These are phyloP conservation scores for Nymphalis c-album DNA, from an alignment of 2,888 invertebrate genomes.

Conservation along the genomic window DNA sequence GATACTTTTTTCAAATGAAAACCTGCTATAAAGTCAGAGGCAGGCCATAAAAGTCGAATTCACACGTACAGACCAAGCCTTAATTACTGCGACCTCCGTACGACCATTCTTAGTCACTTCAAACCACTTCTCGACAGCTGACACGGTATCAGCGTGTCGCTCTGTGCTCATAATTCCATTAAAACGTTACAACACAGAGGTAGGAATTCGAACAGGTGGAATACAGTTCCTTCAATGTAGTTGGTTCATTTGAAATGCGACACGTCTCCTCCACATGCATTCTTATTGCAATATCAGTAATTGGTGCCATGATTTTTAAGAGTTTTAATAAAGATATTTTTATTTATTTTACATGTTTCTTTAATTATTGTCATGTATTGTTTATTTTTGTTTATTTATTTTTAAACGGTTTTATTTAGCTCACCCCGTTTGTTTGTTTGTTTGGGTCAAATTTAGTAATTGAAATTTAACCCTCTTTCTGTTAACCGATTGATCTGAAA, in stretches of 20 bases:
- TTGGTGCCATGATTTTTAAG: background rate
- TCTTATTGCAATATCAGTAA: constrained; percentile 12
- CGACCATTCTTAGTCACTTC: constrained; percentile 13
- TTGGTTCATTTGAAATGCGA: constrained; percentile 26
- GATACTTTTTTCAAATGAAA: constrained; percentile 4
- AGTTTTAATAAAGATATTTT: background rate
- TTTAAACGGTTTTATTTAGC: no score
- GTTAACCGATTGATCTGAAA: no score
- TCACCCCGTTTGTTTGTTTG: no score
- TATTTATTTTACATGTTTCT: background rate
- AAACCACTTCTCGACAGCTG: background rate
- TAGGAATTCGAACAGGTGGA: constrained; percentile 12
- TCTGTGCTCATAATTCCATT: constrained; percentile 17
- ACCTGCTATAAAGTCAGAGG: background rate
- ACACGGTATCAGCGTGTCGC: background rate
- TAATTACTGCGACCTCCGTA: constrained; percentile 16
- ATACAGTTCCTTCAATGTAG: constrained; percentile 8
- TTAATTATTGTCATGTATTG: no score
- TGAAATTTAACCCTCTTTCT: no score
- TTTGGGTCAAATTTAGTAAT: no score
- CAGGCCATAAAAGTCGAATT: constrained; percentile 4
- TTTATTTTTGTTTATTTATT: no score
- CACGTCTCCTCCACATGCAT: constrained; percentile 8
- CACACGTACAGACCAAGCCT: constrained; percentile 5
- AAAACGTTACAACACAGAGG: constrained; percentile 8